Evolutionary conservation across 2,113 vertebrate species (phyloP), one percentile per base, ranked within the genome.

Genomic region (Centropristis striata): DNA sequence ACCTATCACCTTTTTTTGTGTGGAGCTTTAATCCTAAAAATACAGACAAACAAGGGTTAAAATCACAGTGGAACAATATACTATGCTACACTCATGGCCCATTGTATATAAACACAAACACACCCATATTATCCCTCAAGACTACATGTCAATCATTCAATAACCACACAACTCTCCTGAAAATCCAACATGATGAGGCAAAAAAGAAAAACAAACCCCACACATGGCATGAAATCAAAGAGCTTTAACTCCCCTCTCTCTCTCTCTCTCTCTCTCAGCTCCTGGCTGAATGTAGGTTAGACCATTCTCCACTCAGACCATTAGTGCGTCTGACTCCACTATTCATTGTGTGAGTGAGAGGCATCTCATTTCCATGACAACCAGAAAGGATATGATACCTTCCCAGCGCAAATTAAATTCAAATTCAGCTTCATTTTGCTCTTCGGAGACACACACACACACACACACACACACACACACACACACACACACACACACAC

Each of bases 301-400:
- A 83, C 87, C 57, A 61, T 75, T 88, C 83, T 78, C 79, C 80
- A 78, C 76, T 86, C 84, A 75, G 78, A 83, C 84, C 85, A 89
- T 86, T 89, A 86, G 79, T 83, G 84, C 20, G 77, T 79, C 87
- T 87, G 81, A 81, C 81, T 84, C 92, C 83, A 66, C 88, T 83
- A 82, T 84, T 91, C 86, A 88, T 81, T 90, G 86, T 90, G 93
- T 91, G 90, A 93, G 76, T 91, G 93, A 95, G 93, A 89, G 95
- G 96, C 97, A 97, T 97, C 92, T 89, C 94, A 98, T 98, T 97
- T 95, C 97, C 97, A 99, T 98, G 97, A 98, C 97, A 98, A 99
- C 97, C 93, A 92, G 90, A 92, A 92, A 95, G 95, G 96, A 96
- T 88, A 90, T 80, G 90, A 92, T 94, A 96, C 95, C 95, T 95